These are phyloP conservation scores for Gouania willdenowi DNA, from an alignment of 2,797 vertebrate species.

Conservation along the genomic window DNA sequence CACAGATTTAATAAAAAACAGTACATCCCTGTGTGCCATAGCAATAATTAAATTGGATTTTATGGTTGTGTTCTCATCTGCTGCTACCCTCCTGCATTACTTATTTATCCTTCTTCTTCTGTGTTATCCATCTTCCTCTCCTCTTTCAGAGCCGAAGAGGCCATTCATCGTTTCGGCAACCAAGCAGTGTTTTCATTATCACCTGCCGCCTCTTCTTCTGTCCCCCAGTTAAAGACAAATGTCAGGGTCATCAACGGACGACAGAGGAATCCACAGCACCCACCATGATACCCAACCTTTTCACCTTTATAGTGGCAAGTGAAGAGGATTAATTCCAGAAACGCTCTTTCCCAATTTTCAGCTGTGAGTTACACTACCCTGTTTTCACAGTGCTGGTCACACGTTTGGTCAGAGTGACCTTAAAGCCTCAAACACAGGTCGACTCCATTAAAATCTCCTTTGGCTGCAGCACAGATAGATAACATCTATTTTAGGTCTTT, in stretches of 20 bases:
- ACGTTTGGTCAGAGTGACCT: no score
- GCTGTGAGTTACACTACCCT: no score
- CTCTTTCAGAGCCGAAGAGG: slow-evolving; percentile 27
- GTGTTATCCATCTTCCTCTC: slow-evolving; percentile 37
- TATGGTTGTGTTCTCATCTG: slow-evolving; percentile 14
- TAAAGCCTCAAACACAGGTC: no score
- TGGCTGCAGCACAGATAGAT: no score
- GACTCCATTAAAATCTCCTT: no score
- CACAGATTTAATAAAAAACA: slow-evolving; percentile 13
- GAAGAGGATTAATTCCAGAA: no score
- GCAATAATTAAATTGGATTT: slow-evolving; percentile 28
- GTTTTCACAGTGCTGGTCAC: no score
- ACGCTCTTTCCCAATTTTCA: no score
- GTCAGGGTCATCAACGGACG: slow-evolving; percentile 27
- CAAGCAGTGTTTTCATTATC: slow-evolving; percentile 43
- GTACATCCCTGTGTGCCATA: not conserved
- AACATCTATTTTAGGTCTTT: no score
- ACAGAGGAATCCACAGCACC: not conserved
- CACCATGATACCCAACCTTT: not conserved
- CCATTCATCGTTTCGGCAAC: slow-evolving; percentile 35
- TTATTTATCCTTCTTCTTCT: slow-evolving; percentile 14
- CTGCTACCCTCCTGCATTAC: slow-evolving; percentile 14
- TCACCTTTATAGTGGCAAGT: slow-evolving; percentile 20
- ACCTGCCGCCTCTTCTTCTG: slow-evolving; percentile 22
- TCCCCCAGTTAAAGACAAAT: slow-evolving; percentile 41